Conservation (phyloP, 2,888 invertebrate genomes). For the Malthinus seriepunctatus region DNA sequence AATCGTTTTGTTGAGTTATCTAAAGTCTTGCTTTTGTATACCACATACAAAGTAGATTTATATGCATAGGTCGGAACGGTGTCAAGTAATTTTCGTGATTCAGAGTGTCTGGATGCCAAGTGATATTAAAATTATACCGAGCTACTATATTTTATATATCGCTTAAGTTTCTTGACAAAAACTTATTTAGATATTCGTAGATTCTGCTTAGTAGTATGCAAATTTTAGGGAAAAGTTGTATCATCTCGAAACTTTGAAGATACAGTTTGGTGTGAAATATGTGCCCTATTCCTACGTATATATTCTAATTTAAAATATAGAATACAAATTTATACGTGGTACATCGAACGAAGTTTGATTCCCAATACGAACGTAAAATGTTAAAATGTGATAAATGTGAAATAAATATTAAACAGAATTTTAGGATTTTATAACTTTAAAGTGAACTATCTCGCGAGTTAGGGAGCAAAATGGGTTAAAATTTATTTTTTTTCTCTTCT, state of each 20-base stretch:
- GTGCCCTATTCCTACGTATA: conserved; percentile 53
- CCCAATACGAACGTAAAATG: conserved; percentile 53
- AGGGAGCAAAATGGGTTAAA: too few relatives aligned
- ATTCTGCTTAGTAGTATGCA: conserved; percentile 50
- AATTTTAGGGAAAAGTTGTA: conserved; percentile 48
- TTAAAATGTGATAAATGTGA: conserved; percentile 56
- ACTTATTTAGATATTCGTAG: conserved; percentile 39
- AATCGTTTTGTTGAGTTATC: conserved; percentile 51
- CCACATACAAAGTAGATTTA: conserved; percentile 43
- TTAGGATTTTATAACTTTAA: conserved; percentile 29
- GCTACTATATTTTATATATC: conserved; percentile 36
- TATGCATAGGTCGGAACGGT: conserved; percentile 37
- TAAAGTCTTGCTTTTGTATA: conserved; percentile 39
- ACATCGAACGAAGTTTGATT: conserved; percentile 50
- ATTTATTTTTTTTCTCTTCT: too few relatives aligned
- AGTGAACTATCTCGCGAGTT: too few relatives aligned
- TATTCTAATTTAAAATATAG: conserved; percentile 58
- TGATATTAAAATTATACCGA: conserved; percentile 34
- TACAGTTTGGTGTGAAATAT: conserved; percentile 56
- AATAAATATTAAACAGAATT: conserved; percentile 55
- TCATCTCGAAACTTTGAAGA: conserved; percentile 46
- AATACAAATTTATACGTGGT: conserved; percentile 55
- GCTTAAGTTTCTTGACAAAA: conserved; percentile 26
- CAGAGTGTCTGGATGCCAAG: conserved; percentile 32
- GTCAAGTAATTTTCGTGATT: conserved; percentile 42